A percentile compares a stretch with the other conserved stretches of the same genome.
Conservation (phyloP, 1,140 invertebrate genomes). For the Ephestia elutella region DNA sequence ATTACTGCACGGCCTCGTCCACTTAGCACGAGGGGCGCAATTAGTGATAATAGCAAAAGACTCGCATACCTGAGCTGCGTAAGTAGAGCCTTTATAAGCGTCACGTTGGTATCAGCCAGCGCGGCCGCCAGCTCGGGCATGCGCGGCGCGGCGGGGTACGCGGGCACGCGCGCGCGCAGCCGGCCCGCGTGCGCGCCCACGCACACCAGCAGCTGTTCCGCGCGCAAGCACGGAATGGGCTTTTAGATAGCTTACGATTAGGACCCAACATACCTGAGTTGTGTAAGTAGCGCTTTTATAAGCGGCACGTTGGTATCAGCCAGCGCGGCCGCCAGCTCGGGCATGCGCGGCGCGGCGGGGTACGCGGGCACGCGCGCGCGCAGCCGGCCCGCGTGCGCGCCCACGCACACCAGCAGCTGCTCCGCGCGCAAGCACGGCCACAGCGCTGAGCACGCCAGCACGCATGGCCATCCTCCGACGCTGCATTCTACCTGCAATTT, state of each 20-base stretch:
- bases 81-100: slow-evolving; percentile 41
- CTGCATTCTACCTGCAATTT: slow-evolving; percentile 65
- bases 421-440: slow-evolving; percentile 93
- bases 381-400: slow-evolving; percentile 94
- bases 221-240: slow-evolving; percentile 92
- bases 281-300: slow-evolving; percentile 51
- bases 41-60: no score
- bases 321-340: slow-evolving; percentile 86
- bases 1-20: no score
- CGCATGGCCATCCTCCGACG: slow-evolving; percentile 88
- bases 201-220: slow-evolving; percentile 92
- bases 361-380: slow-evolving; percentile 94
- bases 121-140: slow-evolving; percentile 87
- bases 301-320: slow-evolving; percentile 43
- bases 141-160: slow-evolving; percentile 85
- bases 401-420: slow-evolving; percentile 92
- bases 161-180: slow-evolving; percentile 91
- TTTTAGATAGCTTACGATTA: no score
- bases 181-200: slow-evolving; percentile 95
- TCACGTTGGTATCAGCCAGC: slow-evolving; percentile 68
- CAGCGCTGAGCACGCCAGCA: slow-evolving; percentile 91
- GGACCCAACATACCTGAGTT: slow-evolving; percentile 62
- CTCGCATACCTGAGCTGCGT: slow-evolving; percentile 66
- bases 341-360: slow-evolving; percentile 83
- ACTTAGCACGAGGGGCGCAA: no score